Base-by-base conservation (phyloP, 2,888 invertebrate genomes). In the Acleris laterana region DNA sequence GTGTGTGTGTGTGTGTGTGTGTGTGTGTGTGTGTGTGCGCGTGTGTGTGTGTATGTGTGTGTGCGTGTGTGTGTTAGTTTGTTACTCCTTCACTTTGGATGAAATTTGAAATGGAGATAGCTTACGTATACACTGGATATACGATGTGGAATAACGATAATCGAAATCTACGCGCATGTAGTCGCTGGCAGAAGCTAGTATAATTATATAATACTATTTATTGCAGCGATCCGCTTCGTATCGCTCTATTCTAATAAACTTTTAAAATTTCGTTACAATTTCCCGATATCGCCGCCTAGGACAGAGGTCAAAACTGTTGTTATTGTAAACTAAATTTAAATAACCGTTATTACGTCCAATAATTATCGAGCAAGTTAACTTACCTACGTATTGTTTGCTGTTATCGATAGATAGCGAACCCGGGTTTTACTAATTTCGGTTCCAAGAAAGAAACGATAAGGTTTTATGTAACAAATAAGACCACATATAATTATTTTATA, bases 241-340 rank as follows among this genome's bases (percentile, higher is more conserved):
- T 11, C 38, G 38, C 9, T 38, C 38, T 38, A 13, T 13, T 4
- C 11, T 4, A 38, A 38, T 38, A 38, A 38, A 50, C 60, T 60
- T 50, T 60, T 56, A 63, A 55, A 65, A 65, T 65, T 66, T 66
- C 38, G 66, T 62, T 66, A 62, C 62, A 49, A 57, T 66, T 66
- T 61, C 66, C 50, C n/a, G 62, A 62, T 66, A 66, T 38, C 66
- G n/a, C 16, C 25, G 17, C 28, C 28, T 42, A 22, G 57, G 62
- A 48, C 46, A 48, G 46, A 57, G 62, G 66, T 56, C 62, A 66
- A 62, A 56, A 22, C 38, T 57, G 48, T 57, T 56, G 60, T 65
- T 65, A 55, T 50, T 51, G 48, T 65, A 46, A 66, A 57, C 56
- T 20, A 46, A 46, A 57, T 56, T 25, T 52, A 46, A 64, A 64